Percentiles rank a stretch among this genome's conserved stretches.
Evolutionary conservation across 2,797 vertebrate species (phyloP).

Genomic region (Sorex maritimensis): DNA sequence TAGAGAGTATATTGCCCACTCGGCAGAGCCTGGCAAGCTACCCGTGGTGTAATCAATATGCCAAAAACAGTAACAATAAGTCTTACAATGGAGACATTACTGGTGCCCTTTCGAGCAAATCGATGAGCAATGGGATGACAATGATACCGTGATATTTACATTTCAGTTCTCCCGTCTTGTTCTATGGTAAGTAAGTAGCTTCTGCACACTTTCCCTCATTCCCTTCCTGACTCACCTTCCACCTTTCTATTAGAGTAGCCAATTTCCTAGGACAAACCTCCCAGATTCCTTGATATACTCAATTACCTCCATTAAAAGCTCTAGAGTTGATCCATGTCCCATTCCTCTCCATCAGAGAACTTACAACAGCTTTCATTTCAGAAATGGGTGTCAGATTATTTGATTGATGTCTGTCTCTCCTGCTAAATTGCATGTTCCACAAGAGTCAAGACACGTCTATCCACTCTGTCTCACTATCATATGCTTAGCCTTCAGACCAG

Average conservation of each 20-base stretch:
- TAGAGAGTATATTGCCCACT: no score
- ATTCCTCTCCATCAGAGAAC: neutral
- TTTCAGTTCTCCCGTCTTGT: neutral
- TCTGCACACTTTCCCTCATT: neutral
- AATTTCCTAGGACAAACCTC: slow-evolving; percentile 24
- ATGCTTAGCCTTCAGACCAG: neutral
- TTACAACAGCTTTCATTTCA: neutral
- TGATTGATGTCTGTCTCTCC: neutral
- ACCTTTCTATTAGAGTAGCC: neutral
- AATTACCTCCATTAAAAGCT: neutral
- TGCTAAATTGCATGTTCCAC: neutral
- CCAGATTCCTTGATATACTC: neutral
- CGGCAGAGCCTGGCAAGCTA: no score
- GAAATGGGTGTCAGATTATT: neutral
- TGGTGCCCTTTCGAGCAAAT: no score
- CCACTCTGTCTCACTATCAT: neutral
- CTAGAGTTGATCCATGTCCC: neutral
- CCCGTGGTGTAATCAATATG: no score
- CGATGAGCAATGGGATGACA: no score
- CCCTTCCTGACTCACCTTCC: neutral
- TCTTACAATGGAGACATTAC: no score
- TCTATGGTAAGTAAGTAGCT: neutral
- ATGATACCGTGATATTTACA: neutral
- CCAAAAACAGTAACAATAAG: no score
- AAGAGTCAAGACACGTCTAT: neutral